Percentiles rank a stretch among this genome's conserved stretches.
Evolutionary conservation across 1,140 invertebrate genomes (phyloP).

Genomic region (Cardiocondyla obscurior): DNA sequence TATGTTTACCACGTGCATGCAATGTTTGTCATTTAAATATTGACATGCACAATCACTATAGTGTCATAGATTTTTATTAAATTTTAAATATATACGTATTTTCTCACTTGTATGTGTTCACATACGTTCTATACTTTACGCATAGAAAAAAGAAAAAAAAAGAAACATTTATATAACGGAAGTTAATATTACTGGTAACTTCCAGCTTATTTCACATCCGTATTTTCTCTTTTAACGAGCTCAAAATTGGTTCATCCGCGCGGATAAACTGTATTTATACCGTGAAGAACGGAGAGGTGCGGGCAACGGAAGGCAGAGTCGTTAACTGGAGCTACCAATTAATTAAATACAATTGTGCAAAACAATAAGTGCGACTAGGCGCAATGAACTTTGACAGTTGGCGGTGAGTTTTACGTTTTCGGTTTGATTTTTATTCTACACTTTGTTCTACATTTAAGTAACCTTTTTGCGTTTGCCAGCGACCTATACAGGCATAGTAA

Average conservation of each 20-base stretch:
- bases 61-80: neutral
- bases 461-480: neutral
- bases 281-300: neutral
- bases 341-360: conserved; percentile 71
- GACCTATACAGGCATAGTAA: neutral
- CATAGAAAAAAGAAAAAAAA: too few relatives aligned
- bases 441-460: too few relatives aligned
- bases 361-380: conserved; percentile 54
- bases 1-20: neutral
- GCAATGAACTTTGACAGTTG: conserved; percentile 60
- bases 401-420: conserved; percentile 52
- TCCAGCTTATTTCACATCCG: neutral
- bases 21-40: neutral
- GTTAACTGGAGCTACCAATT: conserved; percentile 61
- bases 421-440: conserved; percentile 42
- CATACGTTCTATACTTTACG: neutral
- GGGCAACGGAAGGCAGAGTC: neutral
- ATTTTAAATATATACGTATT: neutral
- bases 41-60: neutral
- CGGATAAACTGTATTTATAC: conserved; percentile 44
- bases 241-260: conserved; percentile 33
- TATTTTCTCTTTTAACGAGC: conserved; percentile 16
- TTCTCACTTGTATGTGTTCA: neutral
- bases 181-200: neutral
- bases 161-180: neutral